A percentile compares a stretch with the other conserved stretches of the same genome.
These are phyloP conservation scores for Megalops atlanticus DNA, from an alignment of 2,113 vertebrate species.

Conservation along the genomic window DNA sequence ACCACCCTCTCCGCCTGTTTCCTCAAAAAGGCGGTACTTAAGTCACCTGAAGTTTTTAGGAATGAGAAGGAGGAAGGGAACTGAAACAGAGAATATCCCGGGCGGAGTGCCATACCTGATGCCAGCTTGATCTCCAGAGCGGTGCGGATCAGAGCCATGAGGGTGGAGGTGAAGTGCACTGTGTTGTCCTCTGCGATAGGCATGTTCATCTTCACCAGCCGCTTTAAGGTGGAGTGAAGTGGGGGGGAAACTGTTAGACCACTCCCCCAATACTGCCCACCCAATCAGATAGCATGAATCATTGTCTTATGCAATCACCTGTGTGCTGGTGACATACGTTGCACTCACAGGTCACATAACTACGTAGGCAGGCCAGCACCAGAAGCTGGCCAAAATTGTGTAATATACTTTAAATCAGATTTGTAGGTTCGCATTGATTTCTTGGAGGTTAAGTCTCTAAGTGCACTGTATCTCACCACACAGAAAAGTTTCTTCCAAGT, in stretches of 20 bases:
- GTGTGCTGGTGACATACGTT: neutral
- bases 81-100: neutral
- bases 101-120: constrained; percentile 72
- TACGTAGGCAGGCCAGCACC: neutral
- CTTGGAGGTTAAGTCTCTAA: neutral
- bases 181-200: constrained; percentile 89
- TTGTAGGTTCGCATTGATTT: neutral
- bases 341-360: neutral
- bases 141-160: constrained; percentile 95
- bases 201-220: constrained; percentile 97
- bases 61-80: neutral
- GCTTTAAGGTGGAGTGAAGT: constrained; percentile 67
- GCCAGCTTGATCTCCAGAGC: constrained; percentile 96
- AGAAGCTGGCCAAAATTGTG: neutral
- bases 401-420: too few relatives aligned
- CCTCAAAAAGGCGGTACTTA: too few relatives aligned
- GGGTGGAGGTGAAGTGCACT: constrained; percentile 93
- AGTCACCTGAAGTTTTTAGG: too few relatives aligned
- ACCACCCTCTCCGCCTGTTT: too few relatives aligned
- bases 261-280: neutral
- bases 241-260: constrained; percentile 16
- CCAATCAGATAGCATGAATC: neutral
- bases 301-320: neutral
- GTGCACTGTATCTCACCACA: constrained; percentile 13
- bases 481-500: constrained; percentile 9